Conservation (phyloP, 2,113 vertebrate genomes). For the Isurus oxyrinchus region DNA sequence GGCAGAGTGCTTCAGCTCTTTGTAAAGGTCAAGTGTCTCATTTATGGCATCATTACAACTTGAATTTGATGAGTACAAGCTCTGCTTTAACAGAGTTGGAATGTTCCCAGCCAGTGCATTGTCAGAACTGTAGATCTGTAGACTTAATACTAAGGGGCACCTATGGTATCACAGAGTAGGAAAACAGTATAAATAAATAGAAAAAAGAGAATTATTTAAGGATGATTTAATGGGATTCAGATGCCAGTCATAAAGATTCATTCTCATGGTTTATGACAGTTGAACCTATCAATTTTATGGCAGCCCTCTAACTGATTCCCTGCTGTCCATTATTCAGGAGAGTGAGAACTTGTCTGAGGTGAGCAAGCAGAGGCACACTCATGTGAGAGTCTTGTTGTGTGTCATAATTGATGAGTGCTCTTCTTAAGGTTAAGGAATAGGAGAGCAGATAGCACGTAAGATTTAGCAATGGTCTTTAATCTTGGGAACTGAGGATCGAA, state of each 20-base stretch:
- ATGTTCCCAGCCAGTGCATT: not conserved
- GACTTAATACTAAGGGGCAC: not conserved
- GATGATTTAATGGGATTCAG: not conserved
- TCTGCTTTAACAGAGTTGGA: not conserved
- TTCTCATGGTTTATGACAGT: not conserved
- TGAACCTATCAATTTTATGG: not conserved
- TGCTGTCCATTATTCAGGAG: not conserved
- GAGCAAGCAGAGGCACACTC: not conserved
- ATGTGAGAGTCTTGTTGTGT: not conserved
- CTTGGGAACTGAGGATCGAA: too few relatives aligned
- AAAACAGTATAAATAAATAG: not conserved
- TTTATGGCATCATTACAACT: not conserved
- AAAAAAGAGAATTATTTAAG: not conserved
- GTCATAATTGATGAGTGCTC: too few relatives aligned
- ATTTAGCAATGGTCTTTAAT: too few relatives aligned
- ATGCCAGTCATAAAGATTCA: not conserved
- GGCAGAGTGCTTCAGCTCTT: not conserved
- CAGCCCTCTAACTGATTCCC: not conserved
- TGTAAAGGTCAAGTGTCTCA: slow-evolving; percentile 3
- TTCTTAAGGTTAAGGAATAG: too few relatives aligned
- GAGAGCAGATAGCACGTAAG: too few relatives aligned
- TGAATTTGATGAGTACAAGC: not conserved
- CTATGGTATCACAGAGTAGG: not conserved
- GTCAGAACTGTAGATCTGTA: not conserved
- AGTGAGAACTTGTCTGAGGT: not conserved